Base-by-base conservation (phyloP, 2,113 vertebrate species). In the Pseudopipra pipra region DNA sequence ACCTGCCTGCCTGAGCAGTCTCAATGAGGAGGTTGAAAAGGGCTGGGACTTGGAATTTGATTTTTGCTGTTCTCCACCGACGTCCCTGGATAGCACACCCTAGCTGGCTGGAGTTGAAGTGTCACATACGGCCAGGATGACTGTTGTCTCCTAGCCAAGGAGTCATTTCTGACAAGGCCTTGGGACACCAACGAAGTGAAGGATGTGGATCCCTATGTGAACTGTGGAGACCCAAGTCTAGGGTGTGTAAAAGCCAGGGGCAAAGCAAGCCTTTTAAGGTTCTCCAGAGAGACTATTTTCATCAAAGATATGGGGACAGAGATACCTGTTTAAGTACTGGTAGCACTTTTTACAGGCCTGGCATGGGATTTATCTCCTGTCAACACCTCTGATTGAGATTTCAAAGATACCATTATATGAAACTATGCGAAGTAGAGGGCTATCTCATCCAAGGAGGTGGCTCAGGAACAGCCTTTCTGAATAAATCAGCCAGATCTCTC, bases 221-320 rank as follows among this genome's bases (percentile, higher is more conserved):
- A 68, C 28, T 25, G 31, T 71, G 43, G 39, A 78, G 16, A 27
- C 18, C 28, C 51, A 51, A 20, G 23, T 54, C 41, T 46, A 63
- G 16, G 15, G 11, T n/a, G 6, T 20, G 15, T 63, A 67, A 68
- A 87, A 63, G 20, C 31, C 8, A 44, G 14, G 51, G 30, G 11
- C 14, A 46, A 41, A 71, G 30, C 0, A 0, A 73, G 14, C 11
- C 9, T 52, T 8, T 85, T 5, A 2, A 41, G 9, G 11, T 25
- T 52, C 81, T 77, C 31, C 31, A 70, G 51, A 56, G n/a, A 39
- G 52, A 59, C 8, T 18, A 14, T 52, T 78, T 85, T 51, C 14
- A 39, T 75, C 59, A 61, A 63, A 82, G 31, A 49, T 66, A 28
- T 81, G 30, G 47, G 47, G 76, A 68, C 51, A 63, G 68, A 82